Evolutionary conservation across 2,888 invertebrate genomes (phyloP).

Genomic region (Acleris literana): DNA sequence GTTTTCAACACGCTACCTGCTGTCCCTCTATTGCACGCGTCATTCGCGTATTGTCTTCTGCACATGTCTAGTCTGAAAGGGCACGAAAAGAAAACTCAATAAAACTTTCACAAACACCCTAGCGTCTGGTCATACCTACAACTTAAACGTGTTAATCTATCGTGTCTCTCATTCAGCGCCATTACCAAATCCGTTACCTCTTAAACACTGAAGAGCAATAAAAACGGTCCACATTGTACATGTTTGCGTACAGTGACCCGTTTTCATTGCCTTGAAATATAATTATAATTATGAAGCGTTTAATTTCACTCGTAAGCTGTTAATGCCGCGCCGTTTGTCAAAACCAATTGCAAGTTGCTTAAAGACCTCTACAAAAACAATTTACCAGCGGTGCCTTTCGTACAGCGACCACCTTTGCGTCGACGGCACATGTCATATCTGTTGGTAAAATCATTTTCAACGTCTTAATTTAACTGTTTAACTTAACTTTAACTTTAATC

Average conservation of each 20-base stretch:
- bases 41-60: slow-evolving; percentile 96
- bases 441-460: slow-evolving; percentile 81
- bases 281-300: slow-evolving; percentile 71
- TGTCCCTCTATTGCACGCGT: slow-evolving; percentile 98
- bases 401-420: slow-evolving; percentile 98
- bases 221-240: too few species aligned
- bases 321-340: slow-evolving; percentile 68
- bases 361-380: slow-evolving; percentile 66
- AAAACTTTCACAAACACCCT: slow-evolving; percentile 45
- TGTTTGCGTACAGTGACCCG: slow-evolving; percentile 33
- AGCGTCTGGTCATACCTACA: slow-evolving; percentile 24
- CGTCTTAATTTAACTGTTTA: slow-evolving; percentile 53
- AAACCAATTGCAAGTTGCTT: slow-evolving; percentile 68
- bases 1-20: slow-evolving; percentile 91
- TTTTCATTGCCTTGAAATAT: too few species aligned
- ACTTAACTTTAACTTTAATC: slow-evolving; percentile 1
- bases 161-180: slow-evolving; percentile 71
- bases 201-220: slow-evolving; percentile 46
- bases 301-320: slow-evolving; percentile 76
- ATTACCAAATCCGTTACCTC: slow-evolving; percentile 82
- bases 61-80: slow-evolving; percentile 99
- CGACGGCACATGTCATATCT: slow-evolving; percentile 99
- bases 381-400: slow-evolving; percentile 99
- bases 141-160: slow-evolving; percentile 32
- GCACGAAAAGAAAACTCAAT: slow-evolving; percentile 82